Base-by-base conservation (phyloP, 2,888 invertebrate species). In the Hoplodrina ambigua region DNA sequence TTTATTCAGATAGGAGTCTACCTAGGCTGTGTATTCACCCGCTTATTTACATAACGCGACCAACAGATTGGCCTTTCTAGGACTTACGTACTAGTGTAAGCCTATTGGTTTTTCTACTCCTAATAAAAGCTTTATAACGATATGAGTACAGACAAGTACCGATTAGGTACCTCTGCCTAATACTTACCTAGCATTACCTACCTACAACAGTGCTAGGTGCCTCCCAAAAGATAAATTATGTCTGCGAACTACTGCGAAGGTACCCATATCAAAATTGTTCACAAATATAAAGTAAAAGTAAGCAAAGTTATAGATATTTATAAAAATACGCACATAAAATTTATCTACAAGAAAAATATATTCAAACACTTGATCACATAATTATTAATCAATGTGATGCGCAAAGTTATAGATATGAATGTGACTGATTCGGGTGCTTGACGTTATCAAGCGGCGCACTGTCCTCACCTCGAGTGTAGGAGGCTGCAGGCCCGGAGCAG, bases 391-490 rank as follows among this genome's bases (percentile, higher is more conserved):
- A 65, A 65, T 55, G 10, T 53, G 41, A 50, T 59, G 55, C 30
- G 55, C 37, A 49, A 30, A 15, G 25, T 17, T 19, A 37, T 46
- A 33, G 15, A 30, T 33, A 20, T 58, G 54, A 44, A 62, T 17
- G 20, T 10, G 20, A 19, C 54, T 53, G 66, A 57, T 68, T 72
- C 68, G 62, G 72, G 65, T 52, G 77, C 65, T 76, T 53, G 75
- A 68, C 41, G 65, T 69, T 65, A 76, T 78, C 61, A 78, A 79
- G 77, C 80, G 83, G 59, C 55, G 74, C 69, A 78, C 69, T 78
- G 74, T 69, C 33, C 89, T 91, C 86, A 92, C 91, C 90, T 88
- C 86, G 83, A 80, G 80, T 71, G 56, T 73, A 69, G 69, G 79
- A 76, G 75, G 77, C 77, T 84, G 83, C 76, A 78, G 82, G 75